phyloP scores from a whole-genome alignment of 2,888 invertebrate species.

The Alloplasta piceator region DNA sequence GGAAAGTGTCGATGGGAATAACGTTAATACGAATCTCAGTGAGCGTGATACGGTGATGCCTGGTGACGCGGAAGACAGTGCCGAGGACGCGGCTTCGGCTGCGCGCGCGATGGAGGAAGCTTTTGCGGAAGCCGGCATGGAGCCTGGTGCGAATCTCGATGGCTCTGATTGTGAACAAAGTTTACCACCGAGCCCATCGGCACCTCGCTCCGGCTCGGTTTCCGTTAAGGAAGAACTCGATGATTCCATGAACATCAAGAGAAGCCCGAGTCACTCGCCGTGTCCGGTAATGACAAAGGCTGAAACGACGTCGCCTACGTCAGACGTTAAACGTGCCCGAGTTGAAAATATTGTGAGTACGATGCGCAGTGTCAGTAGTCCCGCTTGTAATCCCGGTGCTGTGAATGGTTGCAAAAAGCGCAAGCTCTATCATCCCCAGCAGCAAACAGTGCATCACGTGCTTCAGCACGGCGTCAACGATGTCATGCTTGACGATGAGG shows the following conservation, averaged over 20 bases:
- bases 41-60: slow-evolving; percentile 82
- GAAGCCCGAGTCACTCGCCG: slow-evolving; percentile 81
- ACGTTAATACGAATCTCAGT: slow-evolving; percentile 78
- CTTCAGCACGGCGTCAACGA: slow-evolving; percentile 86
- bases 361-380: slow-evolving; percentile 91
- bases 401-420: slow-evolving; percentile 98
- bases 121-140: slow-evolving; percentile 87
- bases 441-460: slow-evolving; percentile 89
- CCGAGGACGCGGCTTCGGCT: slow-evolving; percentile 83
- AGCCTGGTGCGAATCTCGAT: slow-evolving; percentile 82
- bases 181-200: slow-evolving; percentile 80
- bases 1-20: slow-evolving; percentile 81
- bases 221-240: slow-evolving; percentile 81
- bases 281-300: slow-evolving; percentile 80
- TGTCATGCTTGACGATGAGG: slow-evolving; percentile 87
- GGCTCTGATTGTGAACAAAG: slow-evolving; percentile 82
- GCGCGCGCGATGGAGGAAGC: slow-evolving; percentile 86
- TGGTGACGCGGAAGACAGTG: slow-evolving; percentile 82
- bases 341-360: slow-evolving; percentile 98
- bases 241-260: slow-evolving; percentile 78
- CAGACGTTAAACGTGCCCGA: slow-evolving; percentile 95
- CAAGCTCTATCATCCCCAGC: slow-evolving; percentile 97
- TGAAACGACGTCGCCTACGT: slow-evolving; percentile 84
- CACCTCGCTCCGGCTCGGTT: slow-evolving; percentile 80
- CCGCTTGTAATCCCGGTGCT: slow-evolving; percentile 88